A percentile compares a stretch with the other conserved stretches of the same genome.
phyloP scores from a whole-genome alignment of 2,797 vertebrate genomes.

The Brachyrhaphis roseni region DNA sequence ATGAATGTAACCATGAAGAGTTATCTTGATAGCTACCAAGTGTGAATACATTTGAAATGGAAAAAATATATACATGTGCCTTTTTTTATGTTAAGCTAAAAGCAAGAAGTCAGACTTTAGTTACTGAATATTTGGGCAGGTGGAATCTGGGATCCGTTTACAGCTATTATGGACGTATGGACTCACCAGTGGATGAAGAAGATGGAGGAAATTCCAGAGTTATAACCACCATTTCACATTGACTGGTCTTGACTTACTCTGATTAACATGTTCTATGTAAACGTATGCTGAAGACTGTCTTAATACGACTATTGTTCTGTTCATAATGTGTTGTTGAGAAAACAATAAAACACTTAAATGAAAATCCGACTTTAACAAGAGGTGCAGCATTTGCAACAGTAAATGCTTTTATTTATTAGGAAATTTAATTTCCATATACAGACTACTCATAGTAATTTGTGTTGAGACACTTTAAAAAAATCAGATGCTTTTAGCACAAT shows the following conservation, averaged over 20 bases:
- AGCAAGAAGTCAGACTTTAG: not conserved
- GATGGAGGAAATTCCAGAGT: too few relatives aligned
- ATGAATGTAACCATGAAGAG: not conserved
- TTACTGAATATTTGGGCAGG: too few relatives aligned
- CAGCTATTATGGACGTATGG: too few relatives aligned
- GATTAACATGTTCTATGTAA: too few relatives aligned
- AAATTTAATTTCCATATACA: not conserved
- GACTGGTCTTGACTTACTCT: too few relatives aligned
- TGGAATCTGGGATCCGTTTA: too few relatives aligned
- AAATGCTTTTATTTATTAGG: not conserved
- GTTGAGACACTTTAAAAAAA: not conserved
- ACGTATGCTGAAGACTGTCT: too few relatives aligned
- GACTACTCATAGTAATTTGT: not conserved
- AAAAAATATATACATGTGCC: not conserved
- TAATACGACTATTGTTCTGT: too few relatives aligned
- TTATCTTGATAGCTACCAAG: not conserved
- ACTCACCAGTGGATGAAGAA: too few relatives aligned
- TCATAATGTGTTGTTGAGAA: too few relatives aligned
- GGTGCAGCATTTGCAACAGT: not conserved
- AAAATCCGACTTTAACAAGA: not conserved
- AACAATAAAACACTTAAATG: too few relatives aligned
- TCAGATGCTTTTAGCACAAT: slow-evolving; percentile 4
- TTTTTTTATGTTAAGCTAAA: not conserved
- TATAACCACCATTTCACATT: too few relatives aligned
- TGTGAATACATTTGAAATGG: not conserved